phyloP scores from a whole-genome alignment of 2,888 invertebrate species.

The Lacanobia oleracea region DNA sequence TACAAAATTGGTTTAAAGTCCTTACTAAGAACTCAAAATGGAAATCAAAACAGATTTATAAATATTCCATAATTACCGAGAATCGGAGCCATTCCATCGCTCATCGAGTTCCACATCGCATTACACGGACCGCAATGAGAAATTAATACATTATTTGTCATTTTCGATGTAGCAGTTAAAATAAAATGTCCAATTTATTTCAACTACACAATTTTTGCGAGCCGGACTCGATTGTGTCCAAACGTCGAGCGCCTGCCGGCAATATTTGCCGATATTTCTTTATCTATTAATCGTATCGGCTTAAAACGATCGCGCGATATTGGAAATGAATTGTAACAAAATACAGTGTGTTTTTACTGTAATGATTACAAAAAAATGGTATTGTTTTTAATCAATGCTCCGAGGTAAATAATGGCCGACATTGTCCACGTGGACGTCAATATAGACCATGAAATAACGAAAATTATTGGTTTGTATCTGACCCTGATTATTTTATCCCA shows the following conservation, averaged over 20 bases:
- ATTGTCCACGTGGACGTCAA: not conserved
- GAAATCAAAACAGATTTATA: conserved; percentile 22
- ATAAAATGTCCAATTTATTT: conserved; percentile 50
- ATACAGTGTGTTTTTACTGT: conserved; percentile 35
- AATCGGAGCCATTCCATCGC: not conserved
- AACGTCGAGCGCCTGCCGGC: conserved; percentile 39
- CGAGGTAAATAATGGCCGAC: conserved; percentile 9
- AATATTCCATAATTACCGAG: conserved; percentile 18
- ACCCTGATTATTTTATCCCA: not conserved
- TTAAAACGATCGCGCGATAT: conserved; percentile 50
- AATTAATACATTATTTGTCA: conserved; percentile 54
- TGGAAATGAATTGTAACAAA: conserved; percentile 44
- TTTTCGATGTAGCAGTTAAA: conserved; percentile 33
- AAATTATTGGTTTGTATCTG: conserved; percentile 1
- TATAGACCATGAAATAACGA: not conserved
- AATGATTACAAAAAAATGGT: conserved; percentile 23
- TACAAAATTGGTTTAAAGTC: conserved; percentile 18
- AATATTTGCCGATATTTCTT: conserved; percentile 57
- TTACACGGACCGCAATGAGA: conserved; percentile 30
- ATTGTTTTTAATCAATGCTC: conserved; percentile 46
- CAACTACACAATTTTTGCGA: conserved; percentile 44
- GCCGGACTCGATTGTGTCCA: conserved; percentile 51
- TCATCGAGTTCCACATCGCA: conserved; percentile 11
- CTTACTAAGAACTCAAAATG: conserved; percentile 31
- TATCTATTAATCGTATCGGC: conserved; percentile 61